Evolutionary conservation across 2,888 invertebrate genomes (phyloP), one percentile per base, ranked within the genome.

Genomic region (Zele albiditarsus): DNA sequence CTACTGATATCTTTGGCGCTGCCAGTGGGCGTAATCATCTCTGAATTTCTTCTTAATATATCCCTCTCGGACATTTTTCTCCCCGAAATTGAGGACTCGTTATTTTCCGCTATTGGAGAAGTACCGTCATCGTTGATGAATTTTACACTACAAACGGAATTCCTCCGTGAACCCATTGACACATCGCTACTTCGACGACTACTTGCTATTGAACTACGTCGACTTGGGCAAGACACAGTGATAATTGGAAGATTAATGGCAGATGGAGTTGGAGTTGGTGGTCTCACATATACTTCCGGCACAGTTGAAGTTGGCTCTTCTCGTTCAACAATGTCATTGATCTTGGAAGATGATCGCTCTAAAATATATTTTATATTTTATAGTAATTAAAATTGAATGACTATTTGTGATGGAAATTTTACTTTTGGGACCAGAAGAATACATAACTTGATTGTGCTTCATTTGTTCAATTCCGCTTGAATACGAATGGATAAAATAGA

Each of bases 271-370:
- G 88, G 88, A 3, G 88, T 89, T 0, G 88, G 88, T 49, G 88
- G 88, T 62, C 88, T 81, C 12, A 89, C 88, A 69, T 88, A 88
- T 3, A 89, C 88, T 77, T 88, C 88, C n/a, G 88, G 88, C 46
- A 89, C 88, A 4, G 88, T 86, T 8, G 87, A 85, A 4, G 79
- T 82, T 14, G 80, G 74, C 25, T 82, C 82, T 62, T 80, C 69
- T 10, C 80, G 72, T 28, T 76, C 65, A 70, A 49, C 27, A 57
- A 20, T 16, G 49, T 68, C 62, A 16, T 42, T 66, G 63, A n/a
- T 76, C 27, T 14, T 68, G 25, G 67, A 49, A 65, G 67, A 67
- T 53, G 20, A 72, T 25, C 75, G 76, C 46, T 79, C 78, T 77
- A 68, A 27, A 72, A 73, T 27, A 12, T 10, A 38, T 38, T 10